Base-by-base conservation (phyloP, 2,888 invertebrate species). In the Liodrosophila aerea region DNA sequence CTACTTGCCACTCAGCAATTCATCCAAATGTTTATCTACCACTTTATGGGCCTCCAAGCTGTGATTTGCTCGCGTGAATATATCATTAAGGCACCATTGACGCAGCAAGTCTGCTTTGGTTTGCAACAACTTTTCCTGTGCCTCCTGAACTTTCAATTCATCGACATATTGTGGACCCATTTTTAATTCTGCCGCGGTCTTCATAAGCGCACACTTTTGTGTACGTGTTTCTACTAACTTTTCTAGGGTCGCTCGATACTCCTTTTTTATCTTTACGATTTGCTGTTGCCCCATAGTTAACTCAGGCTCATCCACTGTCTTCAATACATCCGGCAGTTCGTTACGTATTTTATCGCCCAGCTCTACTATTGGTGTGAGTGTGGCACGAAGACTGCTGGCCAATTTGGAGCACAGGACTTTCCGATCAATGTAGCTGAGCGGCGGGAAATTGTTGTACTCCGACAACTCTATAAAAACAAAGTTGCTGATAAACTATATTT, bases 41-140 rank as follows among this genome's bases (percentile, higher is more conserved):
- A 88, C 89, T 41, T 87, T 85, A 13, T 89, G 73, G 0, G 89
- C 89, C 40, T 85, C 87, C 0, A 84, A 29, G 2, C 87, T 87
- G 12, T 88, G 76, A 1, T 88, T 87, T 0, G 88, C 78, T 1
- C 86, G 77, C 0, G 83, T 58, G 22, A 82, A 69, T 13, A 88
- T 61, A 7, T 87, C 86, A 22, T 84, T 77, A 1, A 82, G 58
- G 1, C 88, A 72, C 34, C 71, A 86, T 4, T 67, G 61, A 1
- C 87, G 86, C 44, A 89, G 57, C 5, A 87, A 53, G 2, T 85
- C 85, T 0, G 86, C 73, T 39, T 89, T 89, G 4, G 81, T 76
- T 43, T 87, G 86, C 49, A 85, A 76, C 29, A 85, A 59, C 9
- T 72, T 81, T 29, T 81, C 85, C 47, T 88, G 75, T 1, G 87